Evolutionary conservation across 2,113 vertebrate genomes (phyloP).

Genomic region (Oncorhynchus keta): DNA sequence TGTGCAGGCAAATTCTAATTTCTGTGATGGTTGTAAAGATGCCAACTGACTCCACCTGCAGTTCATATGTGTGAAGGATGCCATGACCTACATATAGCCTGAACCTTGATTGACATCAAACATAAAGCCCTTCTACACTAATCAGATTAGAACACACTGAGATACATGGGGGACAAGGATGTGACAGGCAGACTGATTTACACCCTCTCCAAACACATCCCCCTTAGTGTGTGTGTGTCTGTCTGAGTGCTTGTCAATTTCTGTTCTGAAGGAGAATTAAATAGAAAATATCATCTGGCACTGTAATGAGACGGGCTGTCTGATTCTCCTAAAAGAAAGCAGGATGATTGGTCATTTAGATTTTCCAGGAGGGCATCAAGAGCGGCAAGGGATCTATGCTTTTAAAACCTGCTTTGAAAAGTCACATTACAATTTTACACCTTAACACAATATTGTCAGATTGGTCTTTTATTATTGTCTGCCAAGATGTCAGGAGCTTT

Average conservation of each 20-base stretch:
- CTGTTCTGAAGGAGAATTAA: conserved; percentile 44
- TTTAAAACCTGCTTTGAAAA: not conserved
- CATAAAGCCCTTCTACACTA: conserved; percentile 27
- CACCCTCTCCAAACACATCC: conserved; percentile 4
- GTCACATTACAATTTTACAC: not conserved
- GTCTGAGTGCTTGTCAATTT: conserved; percentile 11
- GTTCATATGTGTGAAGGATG: conserved; percentile 2
- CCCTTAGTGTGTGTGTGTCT: not conserved
- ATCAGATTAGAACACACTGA: conserved; percentile 38
- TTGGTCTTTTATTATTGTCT: not conserved
- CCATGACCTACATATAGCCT: conserved; percentile 32
- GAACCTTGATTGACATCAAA: conserved; percentile 24
- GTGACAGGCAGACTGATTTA: conserved; percentile 37
- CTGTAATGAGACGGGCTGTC: not conserved
- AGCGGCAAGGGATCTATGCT: not conserved
- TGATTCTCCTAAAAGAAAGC: no score
- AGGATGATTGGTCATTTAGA: not conserved
- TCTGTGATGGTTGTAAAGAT: not conserved
- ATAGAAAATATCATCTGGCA: conserved; percentile 31
- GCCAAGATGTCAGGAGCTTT: not conserved
- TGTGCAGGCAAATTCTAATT: not conserved
- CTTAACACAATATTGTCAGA: not conserved
- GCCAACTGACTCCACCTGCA: not conserved
- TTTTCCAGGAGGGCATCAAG: not conserved
- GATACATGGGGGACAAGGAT: conserved; percentile 28